Percentiles rank a stretch among this genome's conserved stretches.
Evolutionary conservation across 35 echinoderm and acorn worm genomes (phyloP).

Genomic region (Holothuria glaberrima): DNA sequence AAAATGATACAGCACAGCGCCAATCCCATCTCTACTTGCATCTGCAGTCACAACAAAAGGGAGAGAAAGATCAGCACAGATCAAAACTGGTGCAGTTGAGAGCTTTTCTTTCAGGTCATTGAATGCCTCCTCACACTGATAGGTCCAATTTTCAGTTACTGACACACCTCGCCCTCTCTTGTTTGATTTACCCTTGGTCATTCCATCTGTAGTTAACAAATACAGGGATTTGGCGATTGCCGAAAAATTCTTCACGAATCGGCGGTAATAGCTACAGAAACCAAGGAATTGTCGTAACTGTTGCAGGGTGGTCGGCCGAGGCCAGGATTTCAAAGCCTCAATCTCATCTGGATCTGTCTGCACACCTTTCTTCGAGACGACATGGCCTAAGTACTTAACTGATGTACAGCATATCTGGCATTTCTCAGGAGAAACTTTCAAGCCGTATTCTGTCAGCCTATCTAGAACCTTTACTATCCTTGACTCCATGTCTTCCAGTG

Average conservation of each 20-base stretch:
- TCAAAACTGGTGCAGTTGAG: conserved; percentile 67
- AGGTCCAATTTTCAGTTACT: conserved; percentile 24
- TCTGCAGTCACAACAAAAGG: conserved; percentile 67
- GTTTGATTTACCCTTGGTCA: not conserved
- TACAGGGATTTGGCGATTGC: conserved; percentile 32
- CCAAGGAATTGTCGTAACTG: conserved; percentile 50
- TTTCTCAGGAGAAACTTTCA: conserved; percentile 67
- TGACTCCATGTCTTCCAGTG: conserved; percentile 57
- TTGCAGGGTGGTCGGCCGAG: not conserved
- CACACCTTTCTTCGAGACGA: conserved; percentile 53
- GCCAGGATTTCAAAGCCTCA: conserved; percentile 21
- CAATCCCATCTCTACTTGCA: conserved; percentile 66
- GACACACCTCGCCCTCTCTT: not conserved
- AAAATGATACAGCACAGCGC: conserved; percentile 69
- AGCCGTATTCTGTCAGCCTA: conserved; percentile 35
- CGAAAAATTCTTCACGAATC: conserved; percentile 48
- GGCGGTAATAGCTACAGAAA: conserved; percentile 57
- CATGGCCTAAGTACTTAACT: conserved; percentile 71
- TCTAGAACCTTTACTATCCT: conserved; percentile 52
- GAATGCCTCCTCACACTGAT: conserved; percentile 73
- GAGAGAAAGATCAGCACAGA: conserved; percentile 66
- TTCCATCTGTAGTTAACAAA: conserved; percentile 37
- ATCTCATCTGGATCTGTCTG: conserved; percentile 47
- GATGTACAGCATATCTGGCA: conserved; percentile 62
- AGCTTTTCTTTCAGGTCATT: conserved; percentile 37